These are phyloP conservation scores for Antedon mediterranea DNA, from an alignment of 53 echinoderm and acorn worm species.

Conservation along the genomic window DNA sequence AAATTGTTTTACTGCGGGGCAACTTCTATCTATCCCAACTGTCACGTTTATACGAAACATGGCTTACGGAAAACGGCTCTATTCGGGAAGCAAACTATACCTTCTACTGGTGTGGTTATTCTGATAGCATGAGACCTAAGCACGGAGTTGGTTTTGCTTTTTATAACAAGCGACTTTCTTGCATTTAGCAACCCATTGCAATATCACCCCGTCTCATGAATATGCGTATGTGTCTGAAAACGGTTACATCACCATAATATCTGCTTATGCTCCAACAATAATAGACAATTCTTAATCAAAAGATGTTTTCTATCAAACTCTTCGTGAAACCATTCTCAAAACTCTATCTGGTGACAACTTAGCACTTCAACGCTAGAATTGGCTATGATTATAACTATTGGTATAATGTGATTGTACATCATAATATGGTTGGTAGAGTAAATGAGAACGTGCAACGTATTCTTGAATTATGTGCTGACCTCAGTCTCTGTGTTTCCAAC, in stretches of 20 bases:
- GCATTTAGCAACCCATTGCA: conserved; percentile 6
- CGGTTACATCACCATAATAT: background rate
- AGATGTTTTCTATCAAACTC: no score
- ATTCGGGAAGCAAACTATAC: conserved; percentile 8
- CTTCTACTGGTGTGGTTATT: conserved; percentile 5
- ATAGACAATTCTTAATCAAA: no score
- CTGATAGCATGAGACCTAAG: background rate
- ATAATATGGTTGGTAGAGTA: background rate
- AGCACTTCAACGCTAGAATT: no score
- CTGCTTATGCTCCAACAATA: no score
- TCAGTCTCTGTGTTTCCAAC: background rate
- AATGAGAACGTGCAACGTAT: conserved; percentile 8
- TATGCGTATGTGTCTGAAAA: background rate
- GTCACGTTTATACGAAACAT: no score
- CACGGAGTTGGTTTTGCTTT: conserved; percentile 10
- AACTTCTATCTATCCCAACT: no score
- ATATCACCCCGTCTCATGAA: conserved; percentile 4
- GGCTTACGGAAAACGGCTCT: conserved; percentile 6
- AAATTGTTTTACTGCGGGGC: no score
- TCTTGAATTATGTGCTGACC: background rate
- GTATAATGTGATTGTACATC: background rate
- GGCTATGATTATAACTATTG: background rate
- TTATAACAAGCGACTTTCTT: background rate
- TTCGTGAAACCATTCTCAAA: no score
- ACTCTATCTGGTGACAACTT: background rate